phyloP scores from a whole-genome alignment of 2,888 invertebrate genomes.

The Bembecia ichneumoniformis region DNA sequence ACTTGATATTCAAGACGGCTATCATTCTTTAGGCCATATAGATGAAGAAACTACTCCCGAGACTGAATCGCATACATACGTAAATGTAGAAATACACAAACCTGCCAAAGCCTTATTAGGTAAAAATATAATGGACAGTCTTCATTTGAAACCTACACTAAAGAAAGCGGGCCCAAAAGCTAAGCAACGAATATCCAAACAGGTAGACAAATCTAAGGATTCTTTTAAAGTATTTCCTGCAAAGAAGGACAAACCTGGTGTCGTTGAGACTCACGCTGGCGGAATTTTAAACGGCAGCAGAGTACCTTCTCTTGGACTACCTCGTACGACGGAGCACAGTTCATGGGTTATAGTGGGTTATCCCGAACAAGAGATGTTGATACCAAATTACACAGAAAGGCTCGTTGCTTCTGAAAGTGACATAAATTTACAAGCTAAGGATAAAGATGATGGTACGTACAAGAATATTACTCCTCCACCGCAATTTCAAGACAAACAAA shows the following conservation, averaged over 20 bases:
- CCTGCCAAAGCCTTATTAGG: conserved; percentile 56
- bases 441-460: conserved; percentile 28
- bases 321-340: conserved; percentile 46
- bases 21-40: conserved; percentile 60
- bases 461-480: conserved; percentile 55
- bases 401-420: conserved; percentile 40
- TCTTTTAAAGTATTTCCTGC: conserved; percentile 52
- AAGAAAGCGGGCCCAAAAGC: conserved; percentile 62
- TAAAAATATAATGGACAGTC: conserved; percentile 65
- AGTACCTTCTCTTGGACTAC: conserved; percentile 59
- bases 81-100: conserved; percentile 43
- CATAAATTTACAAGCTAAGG: conserved; percentile 29
- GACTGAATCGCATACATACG: conserved; percentile 25
- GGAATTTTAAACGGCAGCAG: conserved; percentile 50
- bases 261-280: conserved; percentile 45
- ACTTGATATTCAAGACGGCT: conserved; percentile 62
- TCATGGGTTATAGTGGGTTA: conserved; percentile 61
- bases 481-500: conserved; percentile 60
- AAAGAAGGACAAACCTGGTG: conserved; percentile 47
- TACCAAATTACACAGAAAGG: conserved; percentile 59
- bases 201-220: conserved; percentile 45
- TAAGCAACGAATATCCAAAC: conserved; percentile 51
- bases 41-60: conserved; percentile 43
- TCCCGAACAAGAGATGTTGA: conserved; percentile 53
- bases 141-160: conserved; percentile 51